Evolutionary conservation across 2,113 vertebrate genomes (phyloP), one percentile per base, ranked within the genome.

Genomic region (Noturus placidus): DNA sequence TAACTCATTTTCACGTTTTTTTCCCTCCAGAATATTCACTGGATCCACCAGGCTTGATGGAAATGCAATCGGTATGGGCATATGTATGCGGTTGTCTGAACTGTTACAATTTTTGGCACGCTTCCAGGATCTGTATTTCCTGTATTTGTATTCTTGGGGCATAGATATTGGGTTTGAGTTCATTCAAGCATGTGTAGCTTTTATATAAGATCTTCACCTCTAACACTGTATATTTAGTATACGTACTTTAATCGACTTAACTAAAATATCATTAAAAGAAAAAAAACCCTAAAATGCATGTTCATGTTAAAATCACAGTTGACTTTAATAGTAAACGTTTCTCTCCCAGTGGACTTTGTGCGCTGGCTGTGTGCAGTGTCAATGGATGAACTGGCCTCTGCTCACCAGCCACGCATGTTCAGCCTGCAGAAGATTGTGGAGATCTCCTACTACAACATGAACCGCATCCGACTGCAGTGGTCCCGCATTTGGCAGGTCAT

Each of bases 381-480:
- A 82, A 99, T 99, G 98, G 98, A 99, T 0, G 98, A 99, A 92
- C 93, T 99, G 94, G 98, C 97, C 17, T 98, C 97, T 0, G 94
- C 96, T 0, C 98, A 99, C 92, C 97, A 99, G 87, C 97, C 98
- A 0, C 96, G 98, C 87, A 99, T 99, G 98, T 99, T 99, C 95
- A 99, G 98, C 91, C 92, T 99, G 91, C 98, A 99, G 92, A 99
- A 99, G 95, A 99, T 99, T 0, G 98, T 99, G 92, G 98, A 99
- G 91, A 99, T 99, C 78, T 99, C 98, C 0, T 99, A 99, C 81
- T 99, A 99, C 94, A 99, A 99, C 95, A 99, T 99, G 98, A 99
- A 97, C 93, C 96, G 98, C 79, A 99, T 99, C 90, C 91, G 98
- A 61, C 95, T 99, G 82, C 98, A 99, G 95, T 99, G 98, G 98